Evolutionary conservation across 2,113 vertebrate genomes (phyloP).

Genomic region (Drymodes brunneopygia): DNA sequence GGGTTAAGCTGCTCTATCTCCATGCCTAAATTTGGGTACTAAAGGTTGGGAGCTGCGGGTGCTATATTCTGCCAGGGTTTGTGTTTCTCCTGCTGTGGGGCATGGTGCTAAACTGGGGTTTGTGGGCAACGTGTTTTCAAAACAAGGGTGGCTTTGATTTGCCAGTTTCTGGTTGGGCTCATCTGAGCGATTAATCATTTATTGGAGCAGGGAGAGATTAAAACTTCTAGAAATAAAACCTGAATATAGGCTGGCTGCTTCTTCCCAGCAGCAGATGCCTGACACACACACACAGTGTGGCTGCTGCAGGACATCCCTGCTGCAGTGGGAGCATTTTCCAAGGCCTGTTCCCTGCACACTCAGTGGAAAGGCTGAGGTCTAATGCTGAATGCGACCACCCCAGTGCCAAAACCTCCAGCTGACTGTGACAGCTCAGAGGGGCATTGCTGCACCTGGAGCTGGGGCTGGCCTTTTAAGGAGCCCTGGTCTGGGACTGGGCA

Average conservation of each 20-base stretch:
- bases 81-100: constrained; percentile 18
- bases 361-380: neutral
- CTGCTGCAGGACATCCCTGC: neutral
- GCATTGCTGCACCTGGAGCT: neutral
- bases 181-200: neutral
- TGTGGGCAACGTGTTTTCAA: constrained; percentile 22
- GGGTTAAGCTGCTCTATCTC: constrained; percentile 32
- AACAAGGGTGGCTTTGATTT: constrained; percentile 27
- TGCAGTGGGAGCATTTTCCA: neutral
- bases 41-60: neutral
- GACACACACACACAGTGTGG: no score
- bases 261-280: neutral
- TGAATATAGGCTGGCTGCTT: neutral
- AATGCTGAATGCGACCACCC: neutral
- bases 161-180: neutral
- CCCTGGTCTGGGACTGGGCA: neutral
- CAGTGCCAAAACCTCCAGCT: neutral
- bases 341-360: neutral
- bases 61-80: constrained; percentile 53
- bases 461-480: neutral
- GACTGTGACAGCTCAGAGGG: neutral
- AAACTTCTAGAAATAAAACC: neutral
- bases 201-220: neutral
- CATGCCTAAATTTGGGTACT: constrained; percentile 66
- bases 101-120: neutral